Evolutionary conservation across 1,140 invertebrate species (phyloP).

Genomic region (Colletes gigas): DNA sequence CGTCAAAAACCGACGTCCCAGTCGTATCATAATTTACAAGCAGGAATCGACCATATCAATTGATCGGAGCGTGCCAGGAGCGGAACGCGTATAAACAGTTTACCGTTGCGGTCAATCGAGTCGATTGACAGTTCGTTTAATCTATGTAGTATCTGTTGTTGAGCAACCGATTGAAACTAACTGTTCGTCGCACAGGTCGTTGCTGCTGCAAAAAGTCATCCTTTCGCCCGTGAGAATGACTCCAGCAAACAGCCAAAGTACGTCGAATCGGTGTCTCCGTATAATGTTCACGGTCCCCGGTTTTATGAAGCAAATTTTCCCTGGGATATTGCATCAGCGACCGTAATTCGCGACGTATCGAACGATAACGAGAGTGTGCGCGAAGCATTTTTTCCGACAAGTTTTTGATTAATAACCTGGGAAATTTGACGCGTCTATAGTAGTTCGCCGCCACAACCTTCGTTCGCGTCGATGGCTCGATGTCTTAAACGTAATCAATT

Average conservation of each 20-base stretch:
- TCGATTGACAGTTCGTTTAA: constrained; percentile 27
- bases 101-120: constrained; percentile 1
- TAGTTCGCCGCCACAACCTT: constrained; percentile 4
- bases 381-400: background rate
- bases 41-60: constrained; percentile 6
- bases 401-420: constrained; percentile 45
- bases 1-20: constrained; percentile 1
- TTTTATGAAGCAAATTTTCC: too few relatives aligned
- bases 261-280: too few relatives aligned
- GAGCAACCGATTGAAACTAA: background rate
- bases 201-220: background rate
- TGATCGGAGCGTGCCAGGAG: background rate
- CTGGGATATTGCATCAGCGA: background rate
- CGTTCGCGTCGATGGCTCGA: constrained; percentile 21
- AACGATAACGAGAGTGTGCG: background rate
- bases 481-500: constrained; percentile 51
- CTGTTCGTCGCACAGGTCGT: background rate
- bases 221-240: background rate
- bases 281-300: too few relatives aligned
- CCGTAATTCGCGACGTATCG: constrained; percentile 11
- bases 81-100: constrained; percentile 32
- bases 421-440: constrained; percentile 29
- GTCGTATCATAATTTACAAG: constrained; percentile 10
- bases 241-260: too few relatives aligned
- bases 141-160: constrained; percentile 15